Percentiles rank a stretch among this genome's conserved stretches.
Conservation (phyloP, 2,113 vertebrate genomes). For the Argyrosomus japonicus region DNA sequence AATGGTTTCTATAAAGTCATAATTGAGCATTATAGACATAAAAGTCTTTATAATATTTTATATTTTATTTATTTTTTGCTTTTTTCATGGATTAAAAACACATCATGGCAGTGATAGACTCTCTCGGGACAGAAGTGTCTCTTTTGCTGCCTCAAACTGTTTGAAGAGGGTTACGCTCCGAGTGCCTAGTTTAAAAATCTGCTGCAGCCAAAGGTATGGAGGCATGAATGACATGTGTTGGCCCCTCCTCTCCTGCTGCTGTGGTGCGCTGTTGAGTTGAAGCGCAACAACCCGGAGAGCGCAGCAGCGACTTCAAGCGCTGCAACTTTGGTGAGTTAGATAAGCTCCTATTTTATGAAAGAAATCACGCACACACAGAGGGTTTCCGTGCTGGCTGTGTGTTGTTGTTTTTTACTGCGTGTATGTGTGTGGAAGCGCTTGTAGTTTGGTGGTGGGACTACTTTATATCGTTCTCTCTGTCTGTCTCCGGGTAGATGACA, state of each 20-base stretch:
- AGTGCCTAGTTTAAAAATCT: not conserved
- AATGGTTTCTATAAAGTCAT: not conserved
- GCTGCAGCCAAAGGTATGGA: constrained; percentile 29
- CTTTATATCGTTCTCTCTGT: constrained; percentile 61
- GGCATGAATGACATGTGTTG: constrained; percentile 66
- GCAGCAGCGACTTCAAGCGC: constrained; percentile 72
- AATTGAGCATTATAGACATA: not conserved
- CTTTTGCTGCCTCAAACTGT: not conserved
- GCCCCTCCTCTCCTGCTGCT: constrained; percentile 66
- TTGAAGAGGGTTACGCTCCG: not conserved
- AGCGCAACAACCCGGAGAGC: constrained; percentile 73
- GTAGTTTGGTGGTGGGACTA: constrained; percentile 45
- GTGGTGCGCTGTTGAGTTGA: constrained; percentile 59
- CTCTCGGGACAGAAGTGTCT: not conserved
- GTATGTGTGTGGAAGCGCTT: not conserved
- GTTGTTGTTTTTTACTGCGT: not conserved
- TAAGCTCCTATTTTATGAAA: constrained; percentile 36
- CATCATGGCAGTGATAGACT: fast-evolving
- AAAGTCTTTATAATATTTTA: not conserved
- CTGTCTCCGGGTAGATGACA: constrained; percentile 71
- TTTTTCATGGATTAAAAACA: not conserved
- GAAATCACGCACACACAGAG: not conserved
- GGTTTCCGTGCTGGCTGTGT: not conserved
- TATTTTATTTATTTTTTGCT: too few relatives aligned
- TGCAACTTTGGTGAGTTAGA: constrained; percentile 81